A percentile compares a stretch with the other conserved stretches of the same genome.
Evolutionary conservation across 2,797 vertebrate genomes (phyloP).

Genomic region (Acanthopagrus latus): DNA sequence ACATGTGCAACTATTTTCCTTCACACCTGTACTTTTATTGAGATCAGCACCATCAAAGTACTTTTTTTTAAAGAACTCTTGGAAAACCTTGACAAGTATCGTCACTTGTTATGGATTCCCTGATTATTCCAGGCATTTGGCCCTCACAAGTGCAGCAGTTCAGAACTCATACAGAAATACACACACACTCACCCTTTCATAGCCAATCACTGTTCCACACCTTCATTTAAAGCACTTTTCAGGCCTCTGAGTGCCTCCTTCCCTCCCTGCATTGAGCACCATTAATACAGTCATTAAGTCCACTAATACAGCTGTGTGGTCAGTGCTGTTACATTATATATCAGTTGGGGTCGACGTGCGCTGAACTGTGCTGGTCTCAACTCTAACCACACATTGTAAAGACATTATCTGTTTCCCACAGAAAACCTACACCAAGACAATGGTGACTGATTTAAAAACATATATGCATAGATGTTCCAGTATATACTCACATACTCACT

Average conservation of each 20-base stretch:
- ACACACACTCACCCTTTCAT: conserved; percentile 21
- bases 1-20: too few species aligned
- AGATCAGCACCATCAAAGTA: too few species aligned
- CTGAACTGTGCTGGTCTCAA: conserved; percentile 76
- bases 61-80: not conserved
- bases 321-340: conserved; percentile 83
- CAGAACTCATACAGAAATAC: not conserved
- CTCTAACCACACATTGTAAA: conserved; percentile 82
- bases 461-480: conserved; percentile 9
- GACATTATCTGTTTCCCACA: conserved; percentile 75
- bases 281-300: conserved; percentile 78
- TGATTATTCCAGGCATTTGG: conserved; percentile 6
- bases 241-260: conserved; percentile 64
- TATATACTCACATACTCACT: conserved; percentile 14
- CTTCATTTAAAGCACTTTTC: conserved; percentile 77
- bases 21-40: too few species aligned
- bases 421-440: conserved; percentile 57
- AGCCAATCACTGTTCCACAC: conserved; percentile 63
- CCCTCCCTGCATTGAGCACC: conserved; percentile 59
- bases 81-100: not conserved
- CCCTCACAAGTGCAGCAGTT: conserved; percentile 3
- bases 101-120: conserved; percentile 20
- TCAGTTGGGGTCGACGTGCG: conserved; percentile 73
- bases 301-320: conserved; percentile 77
- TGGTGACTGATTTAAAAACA: conserved; percentile 57